These are phyloP conservation scores for Sialia sialis DNA, from an alignment of 2,113 vertebrate species.

Conservation along the genomic window DNA sequence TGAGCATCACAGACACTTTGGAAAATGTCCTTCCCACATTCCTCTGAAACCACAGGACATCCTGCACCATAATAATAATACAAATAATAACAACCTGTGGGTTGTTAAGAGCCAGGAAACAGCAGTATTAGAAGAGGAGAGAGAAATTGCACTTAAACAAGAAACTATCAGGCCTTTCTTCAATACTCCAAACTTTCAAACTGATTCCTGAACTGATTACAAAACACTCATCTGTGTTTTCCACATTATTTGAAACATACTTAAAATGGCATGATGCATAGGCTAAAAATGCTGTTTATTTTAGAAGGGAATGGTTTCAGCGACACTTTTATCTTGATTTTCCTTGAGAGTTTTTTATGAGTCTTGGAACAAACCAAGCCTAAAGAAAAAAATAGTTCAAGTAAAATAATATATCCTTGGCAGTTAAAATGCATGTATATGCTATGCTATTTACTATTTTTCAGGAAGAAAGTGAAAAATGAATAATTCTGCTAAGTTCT, in stretches of 20 bases:
- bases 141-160: background rate
- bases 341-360: background rate
- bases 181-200: background rate
- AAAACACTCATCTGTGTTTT: background rate
- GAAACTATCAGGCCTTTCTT: background rate
- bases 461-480: background rate
- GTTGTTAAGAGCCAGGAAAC: background rate
- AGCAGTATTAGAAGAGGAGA: background rate
- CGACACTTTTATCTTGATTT: background rate
- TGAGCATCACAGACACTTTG: background rate
- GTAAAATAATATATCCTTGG: background rate
- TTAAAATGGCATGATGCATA: background rate
- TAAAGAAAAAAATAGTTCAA: background rate
- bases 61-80: background rate
- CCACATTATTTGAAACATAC: background rate
- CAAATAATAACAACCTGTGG: background rate
- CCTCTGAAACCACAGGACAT: background rate
- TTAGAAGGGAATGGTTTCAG: background rate
- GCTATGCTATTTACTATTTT: background rate
- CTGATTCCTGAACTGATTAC: background rate
- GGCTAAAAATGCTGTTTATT: background rate
- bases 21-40: background rate
- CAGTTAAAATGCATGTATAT: background rate
- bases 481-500: background rate
- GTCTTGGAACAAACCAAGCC: background rate